Conservation (phyloP, 2,113 vertebrate genomes). For the Camarhynchus parvulus region DNA sequence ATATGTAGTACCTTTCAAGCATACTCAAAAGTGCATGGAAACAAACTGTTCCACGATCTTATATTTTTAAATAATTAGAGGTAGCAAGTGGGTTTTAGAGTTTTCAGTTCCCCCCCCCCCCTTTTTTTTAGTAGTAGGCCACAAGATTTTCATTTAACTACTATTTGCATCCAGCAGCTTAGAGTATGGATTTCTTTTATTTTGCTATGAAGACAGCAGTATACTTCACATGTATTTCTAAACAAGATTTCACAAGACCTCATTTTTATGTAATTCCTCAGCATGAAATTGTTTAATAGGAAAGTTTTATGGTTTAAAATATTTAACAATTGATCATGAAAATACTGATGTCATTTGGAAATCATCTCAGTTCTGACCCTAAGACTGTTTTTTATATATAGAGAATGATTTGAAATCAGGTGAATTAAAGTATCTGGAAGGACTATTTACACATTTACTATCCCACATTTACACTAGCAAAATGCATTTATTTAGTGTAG, state of each 20-base stretch:
- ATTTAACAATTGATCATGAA: not conserved
- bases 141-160: not conserved
- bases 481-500: not conserved
- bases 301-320: not conserved
- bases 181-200: not conserved
- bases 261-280: not conserved
- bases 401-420: not conserved
- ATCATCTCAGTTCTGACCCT: not conserved
- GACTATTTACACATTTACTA: not conserved
- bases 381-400: not conserved
- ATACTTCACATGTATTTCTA: not conserved
- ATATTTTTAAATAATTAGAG: not conserved
- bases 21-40: not conserved
- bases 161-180: not conserved
- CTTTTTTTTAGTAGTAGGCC: not conserved
- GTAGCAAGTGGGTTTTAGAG: not conserved
- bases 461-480: not conserved
- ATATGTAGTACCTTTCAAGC: not conserved
- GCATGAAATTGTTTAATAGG: not conserved
- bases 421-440: not conserved
- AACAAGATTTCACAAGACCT: not conserved
- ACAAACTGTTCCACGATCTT: not conserved
- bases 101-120: rapidly evolving
- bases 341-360: not conserved
- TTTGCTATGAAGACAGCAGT: not conserved